These are phyloP conservation scores for Ectropis crepuscularia DNA, from an alignment of 2,888 invertebrate species.

Conservation along the genomic window DNA sequence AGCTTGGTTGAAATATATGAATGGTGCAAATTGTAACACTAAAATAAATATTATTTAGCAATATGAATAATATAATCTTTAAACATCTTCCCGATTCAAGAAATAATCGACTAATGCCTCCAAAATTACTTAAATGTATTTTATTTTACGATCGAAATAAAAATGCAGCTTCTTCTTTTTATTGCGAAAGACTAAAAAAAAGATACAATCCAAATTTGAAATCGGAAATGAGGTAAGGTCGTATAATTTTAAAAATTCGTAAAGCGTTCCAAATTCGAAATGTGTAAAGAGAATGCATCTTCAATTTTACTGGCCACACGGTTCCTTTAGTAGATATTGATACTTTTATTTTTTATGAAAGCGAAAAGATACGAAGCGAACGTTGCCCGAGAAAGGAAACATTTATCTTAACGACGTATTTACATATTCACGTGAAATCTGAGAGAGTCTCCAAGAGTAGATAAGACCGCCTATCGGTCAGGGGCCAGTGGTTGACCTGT, in stretches of 20 bases:
- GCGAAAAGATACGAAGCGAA: conserved; percentile 63
- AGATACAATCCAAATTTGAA: neutral
- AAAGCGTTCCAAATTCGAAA: conserved; percentile 41
- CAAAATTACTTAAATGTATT: too few relatives aligned
- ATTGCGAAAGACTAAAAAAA: neutral
- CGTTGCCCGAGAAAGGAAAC: conserved; percentile 78
- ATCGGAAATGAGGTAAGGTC: conserved; percentile 1
- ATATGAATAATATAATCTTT: neutral
- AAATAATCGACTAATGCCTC: neutral
- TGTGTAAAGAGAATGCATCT: conserved; percentile 31
- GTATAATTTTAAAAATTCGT: conserved; percentile 10
- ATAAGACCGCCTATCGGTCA: conserved; percentile 78
- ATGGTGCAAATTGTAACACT: too few relatives aligned
- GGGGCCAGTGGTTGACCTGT: conserved; percentile 81
- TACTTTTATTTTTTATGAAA: conserved; percentile 70
- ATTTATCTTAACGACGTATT: conserved; percentile 80
- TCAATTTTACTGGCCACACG: conserved; percentile 65
- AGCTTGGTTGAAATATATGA: too few relatives aligned
- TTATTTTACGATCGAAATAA: too few relatives aligned
- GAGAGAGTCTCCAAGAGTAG: conserved; percentile 73
- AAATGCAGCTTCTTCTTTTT: too few relatives aligned
- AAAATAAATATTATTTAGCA: neutral
- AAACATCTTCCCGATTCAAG: neutral
- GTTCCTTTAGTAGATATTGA: conserved; percentile 66
- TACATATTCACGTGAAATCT: conserved; percentile 74